Evolutionary conservation across 2,797 vertebrate species (phyloP), one percentile per base, ranked within the genome.

Genomic region (Heterohyrax brucei): DNA sequence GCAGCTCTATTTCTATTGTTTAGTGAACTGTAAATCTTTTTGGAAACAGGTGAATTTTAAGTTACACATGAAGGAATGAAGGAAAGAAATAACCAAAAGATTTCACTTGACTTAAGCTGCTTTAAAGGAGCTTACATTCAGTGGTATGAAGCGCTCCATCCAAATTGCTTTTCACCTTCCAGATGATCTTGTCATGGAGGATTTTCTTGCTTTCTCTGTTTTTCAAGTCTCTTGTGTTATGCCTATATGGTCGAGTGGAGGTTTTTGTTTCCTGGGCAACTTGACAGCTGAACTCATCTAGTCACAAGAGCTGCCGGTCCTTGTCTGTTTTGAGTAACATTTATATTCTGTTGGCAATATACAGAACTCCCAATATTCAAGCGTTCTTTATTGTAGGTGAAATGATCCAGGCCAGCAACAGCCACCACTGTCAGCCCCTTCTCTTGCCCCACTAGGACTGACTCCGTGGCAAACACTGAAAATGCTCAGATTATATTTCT

Each of bases 201-300:
- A 78, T 96, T 77, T 95, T 82, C 82, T 89, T 88, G 62, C 75
- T 86, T 91, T 87, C 50, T 39, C 53, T 77, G 39, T 46, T 64
- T 94, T 78, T 72, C 61, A 3, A 84, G 61, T 89, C 62, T 94
- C 30, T 89, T 79, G 46, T 84, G n/a, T 88, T 80, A 93, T 84
- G 46, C 26, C 30, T 80, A 0, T 76, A 76, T 0, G 30, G 89
- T 92, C 46, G 81, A 95, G 28, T 80, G 81, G 81, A 96, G 61
- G 94, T 61, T 66, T 85, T 53, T 95, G 62, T 89, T 95, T 90
- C 59, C 46, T 87, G 33, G 79, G 28, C 72, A 68, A 26, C 89
- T 61, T 90, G 94, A 93, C 85, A 92, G 50, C 53, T 61, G 81
- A 96, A 66, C 61, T 87, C 46, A 72, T 30, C 76, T 76, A 75